Conservation (phyloP, 2,888 invertebrate genomes). For the Panopea generosa region DNA sequence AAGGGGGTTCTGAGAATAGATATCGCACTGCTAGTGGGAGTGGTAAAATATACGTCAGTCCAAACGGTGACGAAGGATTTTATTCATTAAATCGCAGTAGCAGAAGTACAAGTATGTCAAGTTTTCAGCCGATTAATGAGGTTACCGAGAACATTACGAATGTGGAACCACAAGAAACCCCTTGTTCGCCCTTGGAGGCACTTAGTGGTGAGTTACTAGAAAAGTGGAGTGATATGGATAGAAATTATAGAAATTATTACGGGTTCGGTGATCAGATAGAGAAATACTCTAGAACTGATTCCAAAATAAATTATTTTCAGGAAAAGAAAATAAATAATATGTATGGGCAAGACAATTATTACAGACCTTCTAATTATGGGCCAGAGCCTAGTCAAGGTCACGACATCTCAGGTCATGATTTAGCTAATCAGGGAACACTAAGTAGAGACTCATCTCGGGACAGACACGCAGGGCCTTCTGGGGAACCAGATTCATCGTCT, state of each 20-base stretch:
- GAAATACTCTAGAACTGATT: conserved; percentile 57
- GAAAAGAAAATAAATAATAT: conserved; percentile 67
- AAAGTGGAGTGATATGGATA: conserved; percentile 72
- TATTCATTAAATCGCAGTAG: conserved; percentile 61
- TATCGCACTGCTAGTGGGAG: conserved; percentile 24
- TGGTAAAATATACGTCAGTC: conserved; percentile 59
- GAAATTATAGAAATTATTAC: conserved; percentile 71
- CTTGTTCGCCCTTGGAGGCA: conserved; percentile 52
- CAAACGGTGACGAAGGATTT: conserved; percentile 58
- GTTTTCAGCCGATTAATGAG: conserved; percentile 55
- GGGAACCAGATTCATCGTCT: conserved; percentile 1
- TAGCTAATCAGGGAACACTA: conserved; percentile 38
- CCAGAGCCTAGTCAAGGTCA: conserved; percentile 28
- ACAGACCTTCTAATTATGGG: conserved; percentile 58
- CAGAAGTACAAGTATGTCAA: conserved; percentile 57
- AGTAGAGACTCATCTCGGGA: conserved; percentile 29
- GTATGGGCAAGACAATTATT: conserved; percentile 69
- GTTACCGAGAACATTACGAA: conserved; percentile 5
- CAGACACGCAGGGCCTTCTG: conserved; percentile 13
- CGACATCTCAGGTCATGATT: conserved; percentile 28
- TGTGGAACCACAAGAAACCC: conserved; percentile 7
- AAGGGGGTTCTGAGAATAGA: conserved; percentile 35
- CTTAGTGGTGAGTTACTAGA: conserved; percentile 66
- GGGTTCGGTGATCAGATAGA: conserved; percentile 64
- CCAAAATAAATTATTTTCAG: conserved; percentile 73